These are phyloP conservation scores for Leptinotarsa juncta DNA, from an alignment of 2,888 invertebrate species.

Conservation along the genomic window DNA sequence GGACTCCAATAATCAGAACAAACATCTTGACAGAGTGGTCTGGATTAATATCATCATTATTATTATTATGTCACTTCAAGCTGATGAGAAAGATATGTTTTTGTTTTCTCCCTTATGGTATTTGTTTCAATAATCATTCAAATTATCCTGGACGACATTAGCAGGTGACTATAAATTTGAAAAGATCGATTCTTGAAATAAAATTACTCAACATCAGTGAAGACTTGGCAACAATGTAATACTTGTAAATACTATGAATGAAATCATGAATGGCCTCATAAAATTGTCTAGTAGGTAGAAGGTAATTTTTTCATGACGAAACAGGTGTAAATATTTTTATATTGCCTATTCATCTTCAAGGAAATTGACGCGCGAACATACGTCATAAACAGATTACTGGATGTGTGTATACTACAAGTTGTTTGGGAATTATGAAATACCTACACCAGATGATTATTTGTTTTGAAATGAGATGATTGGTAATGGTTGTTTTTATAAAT, in stretches of 20 bases:
- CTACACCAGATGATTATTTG: background rate
- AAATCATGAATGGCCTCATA: conserved; percentile 3
- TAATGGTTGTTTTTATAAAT: background rate
- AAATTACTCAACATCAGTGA: background rate
- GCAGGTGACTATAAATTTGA: no score
- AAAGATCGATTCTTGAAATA: no score
- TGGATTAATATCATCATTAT: no score
- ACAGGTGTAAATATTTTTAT: conserved; percentile 24
- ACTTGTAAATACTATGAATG: conserved; percentile 25
- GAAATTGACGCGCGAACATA: conserved; percentile 15
- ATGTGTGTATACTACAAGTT: background rate
- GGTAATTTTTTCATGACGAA: conserved; percentile 14
- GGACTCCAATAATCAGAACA: no score
- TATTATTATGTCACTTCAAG: no score
- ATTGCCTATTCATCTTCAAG: conserved; percentile 5
- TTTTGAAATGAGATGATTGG: background rate
- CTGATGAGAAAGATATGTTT: no score
- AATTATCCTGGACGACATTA: no score
- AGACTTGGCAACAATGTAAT: background rate
- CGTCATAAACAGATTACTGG: conserved; percentile 4
- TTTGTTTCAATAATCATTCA: no score
- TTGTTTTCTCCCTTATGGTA: no score
- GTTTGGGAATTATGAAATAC: conserved; percentile 7
- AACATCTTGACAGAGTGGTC: no score
- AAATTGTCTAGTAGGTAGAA: conserved; percentile 14